phyloP scores from a whole-genome alignment of 1,140 invertebrate species.

The Calephelis virginiensis region DNA sequence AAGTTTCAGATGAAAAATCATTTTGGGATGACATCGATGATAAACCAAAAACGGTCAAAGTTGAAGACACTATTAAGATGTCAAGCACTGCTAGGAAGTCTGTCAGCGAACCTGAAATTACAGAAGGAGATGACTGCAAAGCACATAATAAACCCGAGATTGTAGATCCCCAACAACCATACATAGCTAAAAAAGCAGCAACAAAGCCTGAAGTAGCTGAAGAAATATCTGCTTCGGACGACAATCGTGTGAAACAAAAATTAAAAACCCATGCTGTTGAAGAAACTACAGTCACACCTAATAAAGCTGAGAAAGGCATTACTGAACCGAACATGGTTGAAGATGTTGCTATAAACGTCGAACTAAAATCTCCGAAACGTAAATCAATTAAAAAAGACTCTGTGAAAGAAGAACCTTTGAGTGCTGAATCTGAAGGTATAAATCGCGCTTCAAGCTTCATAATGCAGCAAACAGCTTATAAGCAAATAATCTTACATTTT shows the following conservation, averaged over 20 bases:
- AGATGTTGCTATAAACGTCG: slow-evolving; percentile 57
- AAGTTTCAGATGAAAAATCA: slow-evolving; percentile 54
- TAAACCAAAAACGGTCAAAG: slow-evolving; percentile 28
- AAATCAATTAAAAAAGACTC: slow-evolving; percentile 68
- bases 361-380: slow-evolving; percentile 76
- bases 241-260: slow-evolving; percentile 57
- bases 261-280: slow-evolving; percentile 47
- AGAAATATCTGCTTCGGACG: slow-evolving; percentile 51
- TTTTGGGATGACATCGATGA: slow-evolving; percentile 56
- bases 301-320: slow-evolving; percentile 41
- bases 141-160: slow-evolving; percentile 26
- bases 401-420: slow-evolving; percentile 61
- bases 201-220: slow-evolving; percentile 27
- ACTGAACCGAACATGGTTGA: slow-evolving; percentile 62
- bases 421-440: slow-evolving; percentile 75
- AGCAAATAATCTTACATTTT: slow-evolving; percentile 52
- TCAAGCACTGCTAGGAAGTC: slow-evolving; percentile 42
- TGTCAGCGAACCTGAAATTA: slow-evolving; percentile 46
- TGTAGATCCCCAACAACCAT: slow-evolving; percentile 31
- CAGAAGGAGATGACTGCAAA: slow-evolving; percentile 46
- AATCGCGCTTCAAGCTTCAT: slow-evolving; percentile 62
- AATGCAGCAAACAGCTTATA: slow-evolving; percentile 65
- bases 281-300: slow-evolving; percentile 44
- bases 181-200: slow-evolving; percentile 36
- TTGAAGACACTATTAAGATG: slow-evolving; percentile 33